phyloP scores from a whole-genome alignment of 1,140 invertebrate genomes.

The Latrodectus geometricus region DNA sequence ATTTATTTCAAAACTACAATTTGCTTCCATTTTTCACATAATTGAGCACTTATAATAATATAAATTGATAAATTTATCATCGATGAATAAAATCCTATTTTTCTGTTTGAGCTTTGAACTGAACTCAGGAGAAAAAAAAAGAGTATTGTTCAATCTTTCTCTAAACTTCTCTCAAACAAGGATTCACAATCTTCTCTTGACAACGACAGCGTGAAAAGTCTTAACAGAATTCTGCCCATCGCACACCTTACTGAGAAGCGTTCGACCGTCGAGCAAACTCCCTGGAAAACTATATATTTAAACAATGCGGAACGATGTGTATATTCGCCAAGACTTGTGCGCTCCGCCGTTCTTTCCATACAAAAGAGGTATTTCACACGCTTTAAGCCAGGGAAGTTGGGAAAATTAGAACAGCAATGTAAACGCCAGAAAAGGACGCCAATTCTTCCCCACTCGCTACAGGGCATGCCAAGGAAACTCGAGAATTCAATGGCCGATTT shows the following conservation, averaged over 20 bases:
- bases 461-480: slow-evolving; percentile 19
- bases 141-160: neutral
- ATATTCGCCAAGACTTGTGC: neutral
- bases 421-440: slow-evolving; percentile 28
- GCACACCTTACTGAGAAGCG: slow-evolving; percentile 32
- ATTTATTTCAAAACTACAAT: too few species aligned
- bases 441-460: slow-evolving; percentile 20
- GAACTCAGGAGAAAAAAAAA: too few species aligned
- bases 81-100: too few species aligned
- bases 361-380: slow-evolving; percentile 36
- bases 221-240: neutral
- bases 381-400: slow-evolving; percentile 2
- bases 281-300: slow-evolving; percentile 24
- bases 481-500: slow-evolving; percentile 58
- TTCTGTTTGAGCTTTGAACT: too few species aligned
- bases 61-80: too few species aligned
- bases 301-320: slow-evolving; percentile 35
- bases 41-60: too few species aligned
- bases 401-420: slow-evolving; percentile 60
- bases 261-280: slow-evolving; percentile 12
- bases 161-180: neutral
- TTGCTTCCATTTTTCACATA: too few species aligned
- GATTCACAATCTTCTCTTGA: slow-evolving; percentile 1
- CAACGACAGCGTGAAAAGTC: slow-evolving; percentile 21
- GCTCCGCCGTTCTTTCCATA: neutral